Percentiles rank a stretch among this genome's conserved stretches.
Conservation (phyloP, 2,797 vertebrate genomes). For the Pempheris klunzingeri region DNA sequence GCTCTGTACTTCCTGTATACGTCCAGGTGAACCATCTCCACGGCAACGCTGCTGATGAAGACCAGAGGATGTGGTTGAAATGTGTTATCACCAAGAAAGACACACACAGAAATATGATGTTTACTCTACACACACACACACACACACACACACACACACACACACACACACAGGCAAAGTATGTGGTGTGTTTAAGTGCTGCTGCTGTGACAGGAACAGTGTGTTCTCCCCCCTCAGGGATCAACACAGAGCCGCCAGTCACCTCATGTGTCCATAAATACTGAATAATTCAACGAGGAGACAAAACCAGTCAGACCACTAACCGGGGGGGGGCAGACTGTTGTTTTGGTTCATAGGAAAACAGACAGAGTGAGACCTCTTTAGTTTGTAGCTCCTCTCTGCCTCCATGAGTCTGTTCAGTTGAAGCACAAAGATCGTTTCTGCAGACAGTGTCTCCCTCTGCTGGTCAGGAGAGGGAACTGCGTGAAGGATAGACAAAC, state of each 20-base stretch:
- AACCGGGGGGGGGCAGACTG: neutral
- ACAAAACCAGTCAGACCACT: neutral
- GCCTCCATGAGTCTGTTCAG: neutral
- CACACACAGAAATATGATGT: too few species aligned
- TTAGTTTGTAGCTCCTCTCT: neutral
- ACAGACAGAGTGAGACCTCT: conserved; percentile 18
- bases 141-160: too few species aligned
- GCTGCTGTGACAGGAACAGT: neutral
- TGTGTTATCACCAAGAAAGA: too few species aligned
- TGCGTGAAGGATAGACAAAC: neutral
- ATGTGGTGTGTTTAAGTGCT: too few species aligned
- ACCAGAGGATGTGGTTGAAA: too few species aligned
- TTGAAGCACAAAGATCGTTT: neutral
- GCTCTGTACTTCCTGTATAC: too few species aligned
- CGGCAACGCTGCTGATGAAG: too few species aligned
- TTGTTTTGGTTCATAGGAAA: neutral
- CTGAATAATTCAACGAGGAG: neutral
- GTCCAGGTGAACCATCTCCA: too few species aligned
- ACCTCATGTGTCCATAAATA: neutral
- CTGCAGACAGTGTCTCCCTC: conserved; percentile 44
- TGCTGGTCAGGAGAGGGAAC: conserved; percentile 16
- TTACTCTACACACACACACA: too few species aligned
- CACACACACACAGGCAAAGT: too few species aligned
- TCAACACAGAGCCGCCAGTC: neutral
- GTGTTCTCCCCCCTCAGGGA: neutral